A percentile compares a stretch with the other conserved stretches of the same genome.
phyloP scores from a whole-genome alignment of 1,140 invertebrate genomes.

The Diuraphis noxia region DNA sequence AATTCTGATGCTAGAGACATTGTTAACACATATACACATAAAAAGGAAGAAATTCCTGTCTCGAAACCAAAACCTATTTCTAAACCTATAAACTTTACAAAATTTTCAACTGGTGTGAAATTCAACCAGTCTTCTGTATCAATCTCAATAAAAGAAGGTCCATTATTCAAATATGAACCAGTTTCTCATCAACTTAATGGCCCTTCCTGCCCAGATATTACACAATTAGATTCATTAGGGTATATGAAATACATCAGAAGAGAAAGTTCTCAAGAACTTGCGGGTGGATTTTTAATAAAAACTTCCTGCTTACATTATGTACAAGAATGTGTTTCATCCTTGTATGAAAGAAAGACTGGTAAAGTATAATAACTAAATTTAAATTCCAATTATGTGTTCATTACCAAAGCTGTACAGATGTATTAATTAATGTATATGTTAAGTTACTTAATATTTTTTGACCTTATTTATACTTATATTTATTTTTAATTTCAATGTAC shows the following conservation, averaged over 20 bases:
- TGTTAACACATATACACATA: slow-evolving; percentile 60
- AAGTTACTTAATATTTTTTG: neutral
- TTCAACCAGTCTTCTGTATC: slow-evolving; percentile 60
- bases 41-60: slow-evolving; percentile 58
- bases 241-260: slow-evolving; percentile 77
- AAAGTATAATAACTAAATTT: slow-evolving; percentile 15
- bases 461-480: slow-evolving; percentile 3
- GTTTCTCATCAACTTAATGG: slow-evolving; percentile 69
- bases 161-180: slow-evolving; percentile 72
- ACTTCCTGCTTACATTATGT: slow-evolving; percentile 82
- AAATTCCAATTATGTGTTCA: slow-evolving; percentile 19
- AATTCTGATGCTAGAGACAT: slow-evolving; percentile 70
- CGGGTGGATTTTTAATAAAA: slow-evolving; percentile 89
- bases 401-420: slow-evolving; percentile 20
- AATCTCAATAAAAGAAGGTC: slow-evolving; percentile 75
- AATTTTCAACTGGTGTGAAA: slow-evolving; percentile 82
- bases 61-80: slow-evolving; percentile 59
- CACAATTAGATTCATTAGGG: slow-evolving; percentile 69
- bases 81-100: slow-evolving; percentile 63
- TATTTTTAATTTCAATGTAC: neutral
- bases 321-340: slow-evolving; percentile 40
- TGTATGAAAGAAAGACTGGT: slow-evolving; percentile 42
- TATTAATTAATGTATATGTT: neutral
- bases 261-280: slow-evolving; percentile 75
- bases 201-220: slow-evolving; percentile 69